Percentiles rank a stretch among this genome's conserved stretches.
Conservation (phyloP, 2,113 vertebrate species). For the Channa argus region DNA sequence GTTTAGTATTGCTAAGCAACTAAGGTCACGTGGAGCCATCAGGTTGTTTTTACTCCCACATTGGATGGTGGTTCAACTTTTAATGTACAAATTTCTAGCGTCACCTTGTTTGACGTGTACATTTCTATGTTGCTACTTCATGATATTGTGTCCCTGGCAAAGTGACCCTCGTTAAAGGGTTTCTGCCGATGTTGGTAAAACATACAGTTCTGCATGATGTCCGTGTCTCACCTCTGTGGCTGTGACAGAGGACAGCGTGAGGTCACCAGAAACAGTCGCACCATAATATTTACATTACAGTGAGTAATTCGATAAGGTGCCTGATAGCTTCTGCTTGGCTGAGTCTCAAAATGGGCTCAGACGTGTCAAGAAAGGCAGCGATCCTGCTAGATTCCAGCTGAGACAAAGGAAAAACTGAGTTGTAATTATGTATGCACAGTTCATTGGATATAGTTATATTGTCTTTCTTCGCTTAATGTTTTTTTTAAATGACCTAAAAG, state of each 20-base stretch:
- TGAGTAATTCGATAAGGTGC: conserved; percentile 17
- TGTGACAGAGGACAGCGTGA: not conserved
- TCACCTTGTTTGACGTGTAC: no score
- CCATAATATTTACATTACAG: conserved; percentile 29
- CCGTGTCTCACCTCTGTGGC: not conserved
- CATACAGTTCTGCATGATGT: not conserved
- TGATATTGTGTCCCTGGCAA: not conserved
- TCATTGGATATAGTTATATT: no score
- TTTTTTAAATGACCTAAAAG: no score
- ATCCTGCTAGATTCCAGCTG: no score
- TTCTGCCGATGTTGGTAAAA: not conserved
- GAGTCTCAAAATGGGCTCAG: conserved; percentile 2
- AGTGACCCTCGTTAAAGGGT: not conserved
- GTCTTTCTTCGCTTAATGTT: no score
- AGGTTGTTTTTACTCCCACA: no score
- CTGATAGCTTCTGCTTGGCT: not conserved
- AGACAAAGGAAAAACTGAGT: not conserved
- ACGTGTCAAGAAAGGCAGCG: not conserved
- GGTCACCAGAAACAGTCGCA: not conserved
- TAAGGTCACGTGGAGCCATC: no score
- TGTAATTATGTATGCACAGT: no score
- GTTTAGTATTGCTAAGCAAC: no score
- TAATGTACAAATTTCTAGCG: no score
- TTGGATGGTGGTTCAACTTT: no score
- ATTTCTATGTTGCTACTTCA: no score